phyloP scores from a whole-genome alignment of 2,113 vertebrate genomes.

The Geococcyx californianus region DNA sequence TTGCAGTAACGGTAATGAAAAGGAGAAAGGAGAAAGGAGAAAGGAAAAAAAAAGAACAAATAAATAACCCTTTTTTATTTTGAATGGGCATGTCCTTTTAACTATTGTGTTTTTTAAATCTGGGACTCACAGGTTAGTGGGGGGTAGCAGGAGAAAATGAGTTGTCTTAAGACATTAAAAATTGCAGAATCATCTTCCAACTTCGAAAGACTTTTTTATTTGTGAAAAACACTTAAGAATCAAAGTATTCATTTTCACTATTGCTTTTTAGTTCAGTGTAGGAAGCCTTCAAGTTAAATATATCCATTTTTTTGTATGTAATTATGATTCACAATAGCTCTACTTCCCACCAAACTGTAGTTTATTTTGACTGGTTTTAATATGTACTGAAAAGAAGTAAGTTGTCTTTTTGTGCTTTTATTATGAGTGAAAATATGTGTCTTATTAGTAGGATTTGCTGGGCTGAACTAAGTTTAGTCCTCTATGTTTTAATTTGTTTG shows the following conservation, averaged over 20 bases:
- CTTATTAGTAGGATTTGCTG: neutral
- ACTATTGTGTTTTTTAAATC: neutral
- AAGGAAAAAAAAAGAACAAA: neutral
- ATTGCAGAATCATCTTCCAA: neutral
- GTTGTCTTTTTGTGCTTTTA: neutral
- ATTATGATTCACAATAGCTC: neutral
- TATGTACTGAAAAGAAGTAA: neutral
- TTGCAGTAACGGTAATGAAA: neutral
- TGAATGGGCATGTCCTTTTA: neutral
- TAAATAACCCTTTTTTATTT: neutral
- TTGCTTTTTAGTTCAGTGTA: neutral
- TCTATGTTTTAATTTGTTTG: neutral
- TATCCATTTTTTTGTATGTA: neutral
- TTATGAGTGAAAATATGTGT: neutral
- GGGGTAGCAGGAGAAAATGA: neutral
- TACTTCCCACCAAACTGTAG: neutral
- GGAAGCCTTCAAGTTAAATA: neutral
- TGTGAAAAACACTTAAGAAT: neutral
- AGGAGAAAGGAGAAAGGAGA: neutral
- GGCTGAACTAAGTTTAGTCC: neutral
- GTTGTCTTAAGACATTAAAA: neutral
- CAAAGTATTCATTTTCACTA: neutral
- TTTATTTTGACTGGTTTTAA: conserved; percentile 22
- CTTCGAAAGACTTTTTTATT: neutral
- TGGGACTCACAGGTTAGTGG: neutral